Base-by-base conservation (phyloP, 2,888 invertebrate genomes). In the Amphipoea oculea region DNA sequence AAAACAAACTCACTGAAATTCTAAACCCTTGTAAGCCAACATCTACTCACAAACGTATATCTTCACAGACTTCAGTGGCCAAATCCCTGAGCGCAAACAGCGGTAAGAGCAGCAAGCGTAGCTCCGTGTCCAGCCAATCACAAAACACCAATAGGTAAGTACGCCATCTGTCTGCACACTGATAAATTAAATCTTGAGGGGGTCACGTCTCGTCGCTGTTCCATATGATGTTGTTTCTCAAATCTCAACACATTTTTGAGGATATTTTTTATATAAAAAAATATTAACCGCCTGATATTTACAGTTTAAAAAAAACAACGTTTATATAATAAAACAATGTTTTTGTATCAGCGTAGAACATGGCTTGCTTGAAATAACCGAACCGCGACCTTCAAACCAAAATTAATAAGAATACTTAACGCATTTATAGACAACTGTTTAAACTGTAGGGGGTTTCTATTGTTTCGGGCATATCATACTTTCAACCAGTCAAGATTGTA, bases 131-230 rank as follows among this genome's bases (percentile, higher is more conserved):
- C 66, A 94, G 96, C 82, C 96, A 96, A 88, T 97, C 97, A 69
- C 96, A 96, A 90, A 96, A 92, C 88, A 92, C 95, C 9, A 96
- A 95, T 93, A 95, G 96, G 97, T 97, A 93, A 94, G 96, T 93
- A 87, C 90, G 81, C 83, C 77, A 83, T 72, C 84, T 79, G 67
- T 75, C 70, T 57, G 78, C 20, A 36, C 29, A 67, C 73, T 70
- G 60, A 60, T 70, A 68, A 82, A 81, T 76, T 82, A 83, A 89
- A 86, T 14, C 71, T 81, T 86, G 71, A 65, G 40, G 40, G 36
- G 62, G n/a, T 57, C 23, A 20, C 48, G 7, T 63, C 48, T 75
- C 2, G 70, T 73, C 66, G 57, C 57, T 76, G 20, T 57, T 77
- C 54, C 36, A 63, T 82, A 29, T 6, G 4, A 70, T 4, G 23